phyloP scores from a whole-genome alignment of 2,113 vertebrate species.

The Calidris pygmaea region DNA sequence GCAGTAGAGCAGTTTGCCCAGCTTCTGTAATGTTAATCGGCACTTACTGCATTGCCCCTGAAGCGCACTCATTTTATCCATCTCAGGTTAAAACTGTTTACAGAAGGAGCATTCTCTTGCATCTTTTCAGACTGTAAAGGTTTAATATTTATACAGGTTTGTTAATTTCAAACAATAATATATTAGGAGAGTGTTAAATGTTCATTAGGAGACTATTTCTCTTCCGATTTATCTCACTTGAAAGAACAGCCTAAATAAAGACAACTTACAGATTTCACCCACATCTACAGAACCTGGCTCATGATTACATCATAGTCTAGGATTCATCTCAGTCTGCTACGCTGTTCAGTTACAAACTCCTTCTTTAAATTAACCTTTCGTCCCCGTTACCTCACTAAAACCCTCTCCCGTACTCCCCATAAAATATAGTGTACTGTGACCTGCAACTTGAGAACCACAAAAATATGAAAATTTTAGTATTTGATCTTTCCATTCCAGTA shows the following conservation, averaged over 20 bases:
- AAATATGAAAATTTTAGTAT: neutral
- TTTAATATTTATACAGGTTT: neutral
- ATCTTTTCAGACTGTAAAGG: neutral
- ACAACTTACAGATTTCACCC: neutral
- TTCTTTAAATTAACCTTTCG: neutral
- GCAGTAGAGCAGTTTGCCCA: neutral
- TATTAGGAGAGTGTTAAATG: neutral
- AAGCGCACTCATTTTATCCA: neutral
- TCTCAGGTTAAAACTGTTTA: neutral
- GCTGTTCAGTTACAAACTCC: neutral
- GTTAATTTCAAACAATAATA: neutral
- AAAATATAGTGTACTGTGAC: neutral
- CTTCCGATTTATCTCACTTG: neutral
- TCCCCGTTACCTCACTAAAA: neutral
- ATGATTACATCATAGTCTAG: fast-evolving
- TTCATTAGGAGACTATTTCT: neutral
- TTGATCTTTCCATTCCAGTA: neutral
- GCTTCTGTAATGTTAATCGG: neutral
- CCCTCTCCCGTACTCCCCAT: fast-evolving
- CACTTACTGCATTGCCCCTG: neutral
- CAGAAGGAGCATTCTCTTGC: neutral
- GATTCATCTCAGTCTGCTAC: neutral
- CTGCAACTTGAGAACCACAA: neutral
- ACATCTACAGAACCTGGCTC: neutral
- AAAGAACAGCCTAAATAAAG: neutral